Evolutionary conservation across 2,797 vertebrate genomes (phyloP).

Genomic region (Gadopsis bispinosus): DNA sequence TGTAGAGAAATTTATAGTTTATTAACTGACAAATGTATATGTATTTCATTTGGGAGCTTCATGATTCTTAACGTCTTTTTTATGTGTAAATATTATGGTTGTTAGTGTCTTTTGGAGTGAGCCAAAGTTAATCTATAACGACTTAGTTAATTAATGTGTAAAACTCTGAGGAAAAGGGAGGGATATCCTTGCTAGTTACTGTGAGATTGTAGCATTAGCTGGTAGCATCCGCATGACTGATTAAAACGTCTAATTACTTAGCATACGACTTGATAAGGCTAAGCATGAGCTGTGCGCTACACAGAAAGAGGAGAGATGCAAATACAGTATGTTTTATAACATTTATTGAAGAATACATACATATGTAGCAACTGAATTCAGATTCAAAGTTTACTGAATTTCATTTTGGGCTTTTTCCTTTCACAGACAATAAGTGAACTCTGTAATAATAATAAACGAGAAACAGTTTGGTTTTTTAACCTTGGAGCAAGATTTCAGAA

Average conservation of each 20-base stretch:
- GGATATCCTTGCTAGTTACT: slow-evolving; percentile 72
- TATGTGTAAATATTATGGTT: slow-evolving; percentile 68
- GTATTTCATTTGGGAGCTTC: slow-evolving; percentile 77
- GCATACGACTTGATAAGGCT: slow-evolving; percentile 69
- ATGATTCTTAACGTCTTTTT: slow-evolving; percentile 64
- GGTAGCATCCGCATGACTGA: slow-evolving; percentile 81
- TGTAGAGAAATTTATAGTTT: slow-evolving; percentile 56
- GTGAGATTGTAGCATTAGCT: slow-evolving; percentile 83
- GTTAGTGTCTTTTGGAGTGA: slow-evolving; percentile 73
- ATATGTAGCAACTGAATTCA: slow-evolving; percentile 68
- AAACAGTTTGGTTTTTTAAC: neutral
- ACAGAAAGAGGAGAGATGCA: slow-evolving; percentile 27
- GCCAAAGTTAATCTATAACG: slow-evolving; percentile 72
- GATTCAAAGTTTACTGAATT: slow-evolving; percentile 14
- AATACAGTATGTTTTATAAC: slow-evolving; percentile 7
- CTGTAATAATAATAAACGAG: neutral
- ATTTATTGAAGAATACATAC: slow-evolving; percentile 46
- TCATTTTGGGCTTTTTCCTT: slow-evolving; percentile 33
- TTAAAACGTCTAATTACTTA: slow-evolving; percentile 67
- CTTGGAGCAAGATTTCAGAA: slow-evolving; percentile 23
- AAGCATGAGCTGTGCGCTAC: slow-evolving; percentile 72
- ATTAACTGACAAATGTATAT: slow-evolving; percentile 27
- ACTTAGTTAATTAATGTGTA: slow-evolving; percentile 61
- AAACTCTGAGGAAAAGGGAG: slow-evolving; percentile 50
- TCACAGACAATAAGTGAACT: slow-evolving; percentile 6